Percentiles rank a stretch among this genome's conserved stretches.
These are phyloP conservation scores for Cephus nigrinus DNA, from an alignment of 2,888 invertebrate genomes.

Conservation along the genomic window DNA sequence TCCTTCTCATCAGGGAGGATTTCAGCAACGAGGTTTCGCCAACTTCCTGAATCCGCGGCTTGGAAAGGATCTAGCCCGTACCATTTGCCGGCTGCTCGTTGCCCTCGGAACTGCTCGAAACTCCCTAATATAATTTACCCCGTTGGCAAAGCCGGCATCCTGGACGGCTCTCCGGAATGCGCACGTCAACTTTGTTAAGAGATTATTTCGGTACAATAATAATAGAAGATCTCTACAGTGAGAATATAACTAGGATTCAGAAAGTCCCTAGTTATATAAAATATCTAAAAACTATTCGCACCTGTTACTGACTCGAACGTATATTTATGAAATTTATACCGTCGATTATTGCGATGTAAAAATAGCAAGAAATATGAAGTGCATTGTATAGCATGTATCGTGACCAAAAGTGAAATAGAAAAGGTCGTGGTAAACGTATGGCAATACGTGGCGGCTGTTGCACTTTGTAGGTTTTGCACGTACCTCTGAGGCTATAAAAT, in stretches of 20 bases:
- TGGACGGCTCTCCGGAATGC: background rate
- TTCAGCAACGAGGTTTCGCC: conserved; percentile 14
- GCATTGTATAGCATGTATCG: background rate
- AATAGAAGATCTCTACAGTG: background rate
- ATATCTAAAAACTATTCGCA: background rate
- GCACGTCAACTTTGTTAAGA: background rate
- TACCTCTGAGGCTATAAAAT: conserved; percentile 10
- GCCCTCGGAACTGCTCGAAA: conserved; percentile 1
- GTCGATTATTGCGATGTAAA: background rate
- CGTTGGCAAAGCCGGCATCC: conserved; percentile 3
- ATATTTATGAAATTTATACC: background rate
- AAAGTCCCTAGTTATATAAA: background rate
- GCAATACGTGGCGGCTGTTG: background rate
- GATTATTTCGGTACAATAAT: background rate
- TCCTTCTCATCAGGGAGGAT: conserved; percentile 8
- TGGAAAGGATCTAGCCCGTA: background rate
- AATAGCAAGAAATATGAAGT: background rate
- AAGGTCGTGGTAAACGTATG: background rate
- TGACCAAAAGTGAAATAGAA: background rate
- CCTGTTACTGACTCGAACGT: background rate
- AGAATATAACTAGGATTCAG: background rate
- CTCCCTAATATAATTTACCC: conserved; percentile 6
- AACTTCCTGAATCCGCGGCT: conserved; percentile 11
- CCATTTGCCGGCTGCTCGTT: conserved; percentile 9
- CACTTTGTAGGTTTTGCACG: conserved; percentile 8